Conservation (phyloP, 37 sponge, comb jelly and placozoan species). For the Chondrilla cf. caribensis region DNA sequence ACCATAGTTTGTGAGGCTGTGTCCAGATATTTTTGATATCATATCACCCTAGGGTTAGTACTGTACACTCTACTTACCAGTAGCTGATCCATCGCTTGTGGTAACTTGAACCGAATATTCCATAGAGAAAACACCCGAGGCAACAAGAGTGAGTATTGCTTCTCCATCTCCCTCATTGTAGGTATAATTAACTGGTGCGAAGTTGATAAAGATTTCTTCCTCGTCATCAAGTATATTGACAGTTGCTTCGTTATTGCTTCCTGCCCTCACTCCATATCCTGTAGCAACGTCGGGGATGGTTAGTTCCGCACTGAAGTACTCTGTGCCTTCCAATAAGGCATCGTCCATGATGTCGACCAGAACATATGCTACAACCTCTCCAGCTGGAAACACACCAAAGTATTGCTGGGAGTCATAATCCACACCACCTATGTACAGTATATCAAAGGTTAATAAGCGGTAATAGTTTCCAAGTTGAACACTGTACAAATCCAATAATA, state of each 20-base stretch:
- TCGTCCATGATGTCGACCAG: constrained; percentile 37
- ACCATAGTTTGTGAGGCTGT: too few species aligned
- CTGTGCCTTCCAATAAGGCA: constrained; percentile 9
- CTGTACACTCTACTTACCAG: constrained; percentile 11
- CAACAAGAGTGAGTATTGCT: not conserved
- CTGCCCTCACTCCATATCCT: not conserved
- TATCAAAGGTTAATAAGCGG: too few species aligned
- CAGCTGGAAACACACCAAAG: constrained; percentile 13
- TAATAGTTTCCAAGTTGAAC: too few species aligned
- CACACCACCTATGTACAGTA: constrained; percentile 1
- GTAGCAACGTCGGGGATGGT: not conserved
- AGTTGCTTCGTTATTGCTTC: constrained; percentile 1
- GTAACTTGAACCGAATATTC: not conserved
- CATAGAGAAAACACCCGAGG: not conserved
- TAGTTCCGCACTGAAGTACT: constrained; percentile 21
- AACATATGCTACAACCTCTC: not conserved
- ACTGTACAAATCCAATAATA: too few species aligned
- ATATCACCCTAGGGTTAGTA: too few species aligned
- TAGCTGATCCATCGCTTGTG: constrained; percentile 6
- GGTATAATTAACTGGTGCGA: constrained; percentile 40
- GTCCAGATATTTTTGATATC: too few species aligned
- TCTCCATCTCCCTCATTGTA: not conserved
- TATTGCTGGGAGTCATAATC: not conserved
- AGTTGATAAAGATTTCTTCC: constrained; percentile 4
- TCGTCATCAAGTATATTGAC: not conserved